These are phyloP conservation scores for Drosophila funebris DNA, from an alignment of 1,140 invertebrate genomes.

Conservation along the genomic window DNA sequence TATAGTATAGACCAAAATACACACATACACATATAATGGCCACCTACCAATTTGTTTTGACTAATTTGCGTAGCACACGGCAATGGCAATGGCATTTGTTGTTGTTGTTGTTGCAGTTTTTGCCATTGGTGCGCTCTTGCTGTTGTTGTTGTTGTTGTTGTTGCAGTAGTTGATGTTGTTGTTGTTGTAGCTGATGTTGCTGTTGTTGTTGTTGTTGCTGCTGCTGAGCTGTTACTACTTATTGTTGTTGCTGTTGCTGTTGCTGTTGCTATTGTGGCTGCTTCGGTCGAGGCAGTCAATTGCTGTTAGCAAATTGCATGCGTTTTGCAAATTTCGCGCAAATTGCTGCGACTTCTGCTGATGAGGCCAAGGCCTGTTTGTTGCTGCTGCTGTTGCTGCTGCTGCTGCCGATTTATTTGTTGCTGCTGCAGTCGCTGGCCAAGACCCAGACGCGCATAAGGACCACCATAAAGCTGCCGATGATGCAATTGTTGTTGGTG, in stretches of 20 bases:
- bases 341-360: constrained; percentile 51
- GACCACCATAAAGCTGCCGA: constrained; percentile 6
- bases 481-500: constrained; percentile 26
- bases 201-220: constrained; percentile 54
- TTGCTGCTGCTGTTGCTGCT: constrained; percentile 25
- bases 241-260: constrained; percentile 46
- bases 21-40: too few species aligned
- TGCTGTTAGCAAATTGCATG: constrained; percentile 72
- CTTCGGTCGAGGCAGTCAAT: constrained; percentile 61
- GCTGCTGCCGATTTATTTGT: too few species aligned
- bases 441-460: constrained; percentile 10
- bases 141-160: constrained; percentile 46
- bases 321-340: constrained; percentile 61
- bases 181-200: constrained; percentile 36
- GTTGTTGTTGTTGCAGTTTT: constrained; percentile 50
- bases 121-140: constrained; percentile 51
- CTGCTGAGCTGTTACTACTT: constrained; percentile 56
- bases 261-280: constrained; percentile 26
- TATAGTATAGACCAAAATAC: constrained; percentile 35
- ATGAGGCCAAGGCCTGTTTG: constrained; percentile 38
- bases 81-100: constrained; percentile 43
- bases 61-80: constrained; percentile 61
- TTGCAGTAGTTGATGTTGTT: constrained; percentile 48
- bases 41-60: constrained; percentile 74
- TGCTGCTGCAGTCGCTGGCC: constrained; percentile 16